Conservation (phyloP, 2,113 vertebrate genomes). For the Artemisiospiza belli region DNA sequence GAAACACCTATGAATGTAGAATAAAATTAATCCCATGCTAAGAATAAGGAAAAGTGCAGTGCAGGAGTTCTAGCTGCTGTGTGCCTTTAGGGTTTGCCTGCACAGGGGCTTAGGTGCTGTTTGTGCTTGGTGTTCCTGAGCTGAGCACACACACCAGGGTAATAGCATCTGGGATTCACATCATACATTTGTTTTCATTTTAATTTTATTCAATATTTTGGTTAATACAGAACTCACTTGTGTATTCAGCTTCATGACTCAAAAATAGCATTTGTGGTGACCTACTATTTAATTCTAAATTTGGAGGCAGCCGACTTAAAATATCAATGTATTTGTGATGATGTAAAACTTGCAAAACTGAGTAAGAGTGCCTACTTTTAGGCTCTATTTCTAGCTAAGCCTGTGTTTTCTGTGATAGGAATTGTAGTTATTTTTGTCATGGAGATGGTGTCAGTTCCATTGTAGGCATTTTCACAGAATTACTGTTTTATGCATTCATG, state of each 20-base stretch:
- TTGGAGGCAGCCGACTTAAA: neutral
- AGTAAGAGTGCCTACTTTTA: neutral
- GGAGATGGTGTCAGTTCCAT: neutral
- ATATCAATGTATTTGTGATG: neutral
- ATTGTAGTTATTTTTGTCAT: neutral
- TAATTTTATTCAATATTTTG: neutral
- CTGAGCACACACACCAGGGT: neutral
- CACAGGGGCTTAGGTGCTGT: neutral
- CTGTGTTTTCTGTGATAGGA: neutral
- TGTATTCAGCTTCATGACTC: neutral
- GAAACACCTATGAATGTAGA: neutral
- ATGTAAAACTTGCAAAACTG: neutral
- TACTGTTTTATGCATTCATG: neutral
- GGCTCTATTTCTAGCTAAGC: neutral
- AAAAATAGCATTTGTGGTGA: neutral
- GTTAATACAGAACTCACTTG: neutral
- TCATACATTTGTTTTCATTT: neutral
- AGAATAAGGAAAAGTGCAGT: neutral
- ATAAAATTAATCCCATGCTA: neutral
- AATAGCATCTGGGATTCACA: neutral
- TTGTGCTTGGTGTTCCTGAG: neutral
- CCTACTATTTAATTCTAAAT: neutral
- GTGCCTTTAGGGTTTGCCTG: neutral
- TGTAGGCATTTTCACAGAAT: neutral
- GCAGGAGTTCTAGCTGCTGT: accelerated